These are phyloP conservation scores for Tachuris rubrigastra DNA, from an alignment of 2,113 vertebrate genomes.

Conservation along the genomic window DNA sequence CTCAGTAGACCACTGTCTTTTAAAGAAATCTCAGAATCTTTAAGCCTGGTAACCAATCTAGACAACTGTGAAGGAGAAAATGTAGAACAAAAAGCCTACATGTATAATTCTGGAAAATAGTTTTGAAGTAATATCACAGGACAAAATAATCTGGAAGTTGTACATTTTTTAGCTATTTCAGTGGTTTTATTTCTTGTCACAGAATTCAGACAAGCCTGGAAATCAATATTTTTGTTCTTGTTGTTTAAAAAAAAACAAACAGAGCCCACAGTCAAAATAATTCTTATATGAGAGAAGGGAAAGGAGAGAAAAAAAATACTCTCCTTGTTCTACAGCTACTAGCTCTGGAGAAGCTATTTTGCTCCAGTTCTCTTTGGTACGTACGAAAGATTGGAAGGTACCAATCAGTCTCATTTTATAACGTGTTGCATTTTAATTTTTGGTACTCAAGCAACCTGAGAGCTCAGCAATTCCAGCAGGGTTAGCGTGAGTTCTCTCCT, in stretches of 20 bases:
- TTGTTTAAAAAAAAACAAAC: conserved; percentile 13
- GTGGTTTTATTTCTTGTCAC: not conserved
- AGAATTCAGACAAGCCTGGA: not conserved
- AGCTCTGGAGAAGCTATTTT: not conserved
- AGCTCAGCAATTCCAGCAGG: conserved; percentile 28
- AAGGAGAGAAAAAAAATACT: not conserved
- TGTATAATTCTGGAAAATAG: not conserved
- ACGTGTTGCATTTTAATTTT: conserved; percentile 33
- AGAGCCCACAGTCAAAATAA: not conserved
- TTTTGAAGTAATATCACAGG: not conserved
- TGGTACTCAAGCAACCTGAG: conserved; percentile 35
- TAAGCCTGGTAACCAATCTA: not conserved
- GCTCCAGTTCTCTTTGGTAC: not conserved
- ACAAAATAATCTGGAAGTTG: not conserved
- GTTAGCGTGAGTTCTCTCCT: conserved; percentile 36
- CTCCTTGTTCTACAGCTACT: not conserved
- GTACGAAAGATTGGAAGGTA: not conserved
- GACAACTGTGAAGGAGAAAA: not conserved
- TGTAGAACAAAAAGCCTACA: not conserved
- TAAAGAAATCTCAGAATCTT: not conserved
- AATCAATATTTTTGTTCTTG: not conserved
- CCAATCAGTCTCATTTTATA: not conserved
- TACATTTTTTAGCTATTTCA: not conserved
- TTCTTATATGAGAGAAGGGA: not conserved
- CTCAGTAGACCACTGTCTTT: not conserved